These are phyloP conservation scores for Panulirus ornatus DNA, from an alignment of 1,140 invertebrate species.

Conservation along the genomic window DNA sequence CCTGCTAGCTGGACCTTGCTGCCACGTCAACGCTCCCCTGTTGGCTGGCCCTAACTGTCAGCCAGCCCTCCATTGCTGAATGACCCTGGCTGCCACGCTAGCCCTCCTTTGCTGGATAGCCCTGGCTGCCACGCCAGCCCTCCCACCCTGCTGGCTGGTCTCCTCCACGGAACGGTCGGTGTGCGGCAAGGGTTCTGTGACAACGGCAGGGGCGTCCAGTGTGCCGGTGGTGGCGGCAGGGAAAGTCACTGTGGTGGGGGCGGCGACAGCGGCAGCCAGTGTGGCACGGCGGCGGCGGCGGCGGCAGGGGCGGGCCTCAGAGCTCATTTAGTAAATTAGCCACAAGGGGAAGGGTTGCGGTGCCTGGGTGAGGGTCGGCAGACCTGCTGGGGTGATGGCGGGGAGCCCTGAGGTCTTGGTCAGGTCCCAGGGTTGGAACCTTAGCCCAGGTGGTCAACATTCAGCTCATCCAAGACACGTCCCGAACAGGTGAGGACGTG, in stretches of 20 bases:
- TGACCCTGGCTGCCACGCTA: neutral
- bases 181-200: neutral
- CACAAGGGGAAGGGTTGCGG: slow-evolving; percentile 33
- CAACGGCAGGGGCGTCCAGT: neutral
- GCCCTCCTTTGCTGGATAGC: neutral
- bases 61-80: neutral
- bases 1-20: neutral
- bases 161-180: no score
- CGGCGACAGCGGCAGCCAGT: neutral
- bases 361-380: neutral
- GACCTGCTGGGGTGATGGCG: no score
- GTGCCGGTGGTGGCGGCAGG: neutral
- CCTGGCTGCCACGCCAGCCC: no score
- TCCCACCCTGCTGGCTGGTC: no score
- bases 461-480: no score
- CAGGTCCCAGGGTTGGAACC: no score
- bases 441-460: no score
- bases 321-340: slow-evolving; percentile 62
- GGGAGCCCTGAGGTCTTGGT: no score
- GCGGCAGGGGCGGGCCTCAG: slow-evolving; percentile 17
- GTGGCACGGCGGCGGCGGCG: neutral
- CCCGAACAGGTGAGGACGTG: no score
- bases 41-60: no score
- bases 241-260: neutral
- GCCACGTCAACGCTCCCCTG: neutral